Evolutionary conservation across 2,888 invertebrate species (phyloP).

Genomic region (Azorinus chamasolen): DNA sequence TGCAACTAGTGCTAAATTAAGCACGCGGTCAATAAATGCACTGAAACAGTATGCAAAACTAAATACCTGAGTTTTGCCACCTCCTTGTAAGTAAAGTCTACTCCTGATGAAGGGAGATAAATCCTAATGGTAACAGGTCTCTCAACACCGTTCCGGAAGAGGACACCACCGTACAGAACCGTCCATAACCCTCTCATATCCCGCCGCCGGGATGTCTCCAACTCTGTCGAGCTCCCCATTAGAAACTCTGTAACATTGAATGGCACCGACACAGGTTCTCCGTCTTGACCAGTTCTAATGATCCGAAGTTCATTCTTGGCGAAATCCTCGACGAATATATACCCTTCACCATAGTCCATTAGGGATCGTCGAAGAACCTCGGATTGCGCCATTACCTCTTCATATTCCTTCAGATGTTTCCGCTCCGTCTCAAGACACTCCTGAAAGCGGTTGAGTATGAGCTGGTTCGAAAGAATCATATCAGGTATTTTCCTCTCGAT

Average conservation of each 20-base stretch:
- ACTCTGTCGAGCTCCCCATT: slow-evolving; percentile 42
- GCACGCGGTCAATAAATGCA: too few relatives aligned
- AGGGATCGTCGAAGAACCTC: slow-evolving; percentile 67
- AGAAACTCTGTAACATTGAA: slow-evolving; percentile 64
- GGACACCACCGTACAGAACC: slow-evolving; percentile 58
- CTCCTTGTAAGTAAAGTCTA: slow-evolving; percentile 66
- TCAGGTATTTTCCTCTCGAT: slow-evolving; percentile 60
- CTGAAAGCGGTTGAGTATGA: slow-evolving; percentile 67
- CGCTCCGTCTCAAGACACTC: slow-evolving; percentile 53
- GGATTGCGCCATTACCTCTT: slow-evolving; percentile 64
- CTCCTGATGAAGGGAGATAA: slow-evolving; percentile 69
- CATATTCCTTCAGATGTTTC: slow-evolving; percentile 58
- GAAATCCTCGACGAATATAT: slow-evolving; percentile 71
- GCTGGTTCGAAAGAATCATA: slow-evolving; percentile 68
- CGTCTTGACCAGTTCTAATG: slow-evolving; percentile 25
- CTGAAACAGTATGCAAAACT: too few relatives aligned
- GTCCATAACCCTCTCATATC: slow-evolving; percentile 70
- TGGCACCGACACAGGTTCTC: slow-evolving; percentile 41
- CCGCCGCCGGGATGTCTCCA: slow-evolving; percentile 14
- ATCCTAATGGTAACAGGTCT: slow-evolving; percentile 65
- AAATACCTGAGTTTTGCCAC: slow-evolving; percentile 78
- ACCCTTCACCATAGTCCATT: slow-evolving; percentile 67
- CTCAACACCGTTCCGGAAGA: slow-evolving; percentile 48
- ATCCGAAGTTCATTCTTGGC: slow-evolving; percentile 57
- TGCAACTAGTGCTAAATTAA: too few relatives aligned